Evolutionary conservation across 2,888 invertebrate species (phyloP).

Genomic region (Acholoe squamosa): DNA sequence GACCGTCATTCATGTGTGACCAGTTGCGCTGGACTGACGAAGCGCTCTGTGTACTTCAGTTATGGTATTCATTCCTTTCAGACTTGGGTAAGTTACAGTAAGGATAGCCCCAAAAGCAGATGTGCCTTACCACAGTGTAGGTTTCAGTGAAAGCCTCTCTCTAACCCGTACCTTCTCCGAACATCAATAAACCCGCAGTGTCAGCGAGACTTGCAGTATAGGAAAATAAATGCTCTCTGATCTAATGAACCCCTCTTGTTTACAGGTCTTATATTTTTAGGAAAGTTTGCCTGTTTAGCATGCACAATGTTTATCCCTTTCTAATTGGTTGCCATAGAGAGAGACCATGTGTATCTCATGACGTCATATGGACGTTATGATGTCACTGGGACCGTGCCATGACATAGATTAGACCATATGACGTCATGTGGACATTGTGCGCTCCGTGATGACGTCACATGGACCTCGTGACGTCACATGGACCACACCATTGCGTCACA

Average conservation of each 20-base stretch:
- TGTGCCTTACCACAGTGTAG: neutral
- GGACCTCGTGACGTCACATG: no score
- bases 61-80: neutral
- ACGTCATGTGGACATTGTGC: no score
- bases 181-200: constrained; percentile 54
- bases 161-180: constrained; percentile 51
- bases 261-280: neutral
- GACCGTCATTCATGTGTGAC: no score
- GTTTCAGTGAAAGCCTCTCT: neutral
- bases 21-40: no score
- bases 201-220: neutral
- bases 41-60: no score
- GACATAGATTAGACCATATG: no score
- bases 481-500: no score
- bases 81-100: neutral
- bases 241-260: constrained; percentile 7
- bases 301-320: no score
- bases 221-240: constrained; percentile 49
- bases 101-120: neutral
- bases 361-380: neutral
- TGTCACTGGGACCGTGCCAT: no score
- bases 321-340: neutral
- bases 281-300: neutral
- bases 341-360: neutral
- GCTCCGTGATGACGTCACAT: no score